Base-by-base conservation (phyloP, 53 echinoderm and acorn worm species). In the Hippasteria phrygiana region DNA sequence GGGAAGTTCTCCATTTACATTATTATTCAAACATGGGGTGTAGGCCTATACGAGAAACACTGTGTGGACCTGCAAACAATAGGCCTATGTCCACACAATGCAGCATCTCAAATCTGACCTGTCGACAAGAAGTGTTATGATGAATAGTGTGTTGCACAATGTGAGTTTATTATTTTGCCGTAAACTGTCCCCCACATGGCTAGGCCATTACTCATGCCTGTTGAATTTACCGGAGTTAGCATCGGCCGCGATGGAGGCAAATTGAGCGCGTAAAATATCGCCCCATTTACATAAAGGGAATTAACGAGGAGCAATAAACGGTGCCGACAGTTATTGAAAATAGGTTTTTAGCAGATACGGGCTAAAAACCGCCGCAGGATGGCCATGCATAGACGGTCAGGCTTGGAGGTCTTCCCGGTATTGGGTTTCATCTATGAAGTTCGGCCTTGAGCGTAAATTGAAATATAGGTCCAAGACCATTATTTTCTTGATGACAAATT, bases 331-430 rank as follows among this genome's bases (percentile, higher is more conserved):
- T 65, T 43, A 35, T 43, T 37, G 41, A 40, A 62, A 64, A 65
- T 26, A 65, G 64, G 26, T 20, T 81, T 81, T 43, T 81, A 65
- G 35, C 81, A 81, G 55, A 33, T 81, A 81, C 64, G 41, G 5
- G 20, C 13, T 59, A 78, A 56, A 78, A 78, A 59, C 26, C 26
- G 59, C 26, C 59, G 59, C 20, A 59, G 59, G 59, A 22, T 18
- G n/a, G 20, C 17, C 8, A 26, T 22, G 59, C n/a, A 17, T 2
- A 26, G 59, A 59, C 26, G 26, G 3, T 59, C 59, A 24, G 26
- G 59, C 26, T 59, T 59, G 14, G 14, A 20, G 14, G 13, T 59
- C 59, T 17, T 22, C 22, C 17, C n/a, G 24, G n/a, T 24, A 26
- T 16, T 12, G 46, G 11, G 54, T 54, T 54, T 54, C 20, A 13